These are phyloP conservation scores for Drosophila watanabei DNA, from an alignment of 1,140 invertebrate species.

Conservation along the genomic window DNA sequence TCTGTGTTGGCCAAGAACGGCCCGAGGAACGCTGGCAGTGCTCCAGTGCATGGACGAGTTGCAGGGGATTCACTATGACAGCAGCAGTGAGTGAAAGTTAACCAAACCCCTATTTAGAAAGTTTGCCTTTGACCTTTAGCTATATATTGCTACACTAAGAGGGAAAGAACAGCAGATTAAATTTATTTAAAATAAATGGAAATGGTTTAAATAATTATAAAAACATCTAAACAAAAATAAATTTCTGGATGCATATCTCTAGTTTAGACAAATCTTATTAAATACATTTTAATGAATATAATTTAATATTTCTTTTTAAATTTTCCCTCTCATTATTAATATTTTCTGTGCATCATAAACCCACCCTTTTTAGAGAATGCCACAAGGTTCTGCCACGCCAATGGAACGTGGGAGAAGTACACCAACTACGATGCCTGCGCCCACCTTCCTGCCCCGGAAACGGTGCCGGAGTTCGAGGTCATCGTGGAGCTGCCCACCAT, in stretches of 20 bases:
- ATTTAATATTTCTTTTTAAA: too few relatives aligned
- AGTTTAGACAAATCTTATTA: too few relatives aligned
- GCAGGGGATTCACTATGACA: slow-evolving; percentile 92
- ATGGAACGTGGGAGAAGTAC: slow-evolving; percentile 86
- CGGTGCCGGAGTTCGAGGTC: slow-evolving; percentile 78
- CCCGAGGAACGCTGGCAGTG: slow-evolving; percentile 88
- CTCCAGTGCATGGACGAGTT: slow-evolving; percentile 92
- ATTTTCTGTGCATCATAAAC: neutral
- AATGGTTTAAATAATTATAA: too few relatives aligned
- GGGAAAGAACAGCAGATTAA: neutral
- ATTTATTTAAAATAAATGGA: too few relatives aligned
- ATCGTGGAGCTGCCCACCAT: slow-evolving; percentile 86
- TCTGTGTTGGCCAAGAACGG: slow-evolving; percentile 92
- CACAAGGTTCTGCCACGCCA: slow-evolving; percentile 83
- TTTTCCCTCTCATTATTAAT: too few relatives aligned
- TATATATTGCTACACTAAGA: neutral
- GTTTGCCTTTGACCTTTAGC: slow-evolving; percentile 20
- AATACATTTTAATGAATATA: too few relatives aligned
- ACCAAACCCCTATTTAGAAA: neutral
- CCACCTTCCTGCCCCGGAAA: slow-evolving; percentile 75
- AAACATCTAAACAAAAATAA: too few relatives aligned
- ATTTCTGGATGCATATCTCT: too few relatives aligned
- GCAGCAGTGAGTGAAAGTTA: slow-evolving; percentile 88
- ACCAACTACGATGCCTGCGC: slow-evolving; percentile 85
- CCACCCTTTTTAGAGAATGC: slow-evolving; percentile 79